Conservation (phyloP, 2,888 invertebrate species). For the Stomorhina lunata region DNA sequence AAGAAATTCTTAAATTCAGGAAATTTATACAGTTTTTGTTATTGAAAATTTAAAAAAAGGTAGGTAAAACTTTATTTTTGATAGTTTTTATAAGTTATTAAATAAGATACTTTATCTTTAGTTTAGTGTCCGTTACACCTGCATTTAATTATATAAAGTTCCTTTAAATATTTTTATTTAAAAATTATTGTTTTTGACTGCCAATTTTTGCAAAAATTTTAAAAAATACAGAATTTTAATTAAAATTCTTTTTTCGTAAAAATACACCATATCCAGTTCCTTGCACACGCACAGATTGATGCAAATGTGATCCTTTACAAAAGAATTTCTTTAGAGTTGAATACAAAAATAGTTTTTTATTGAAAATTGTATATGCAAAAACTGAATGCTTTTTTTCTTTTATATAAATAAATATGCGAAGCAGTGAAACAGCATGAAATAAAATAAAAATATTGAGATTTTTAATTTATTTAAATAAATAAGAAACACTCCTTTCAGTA, state of each 20-base stretch:
- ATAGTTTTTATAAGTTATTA: too few species aligned
- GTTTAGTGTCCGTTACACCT: constrained; percentile 17
- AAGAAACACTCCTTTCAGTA: background rate
- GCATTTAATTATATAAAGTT: background rate
- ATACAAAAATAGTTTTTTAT: background rate
- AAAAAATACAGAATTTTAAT: constrained; percentile 48
- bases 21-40: too few species aligned
- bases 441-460: constrained; percentile 28
- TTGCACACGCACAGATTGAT: background rate
- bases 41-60: too few species aligned
- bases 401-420: background rate
- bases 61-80: too few species aligned
- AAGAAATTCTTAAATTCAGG: too few species aligned
- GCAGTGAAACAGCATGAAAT: background rate
- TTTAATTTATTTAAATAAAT: background rate
- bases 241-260: constrained; percentile 43
- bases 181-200: background rate
- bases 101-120: too few species aligned
- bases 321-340: background rate
- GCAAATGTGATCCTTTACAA: background rate
- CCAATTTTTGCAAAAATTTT: background rate
- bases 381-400: background rate
- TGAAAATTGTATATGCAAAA: background rate
- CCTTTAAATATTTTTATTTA: background rate
- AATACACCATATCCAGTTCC: too few species aligned